Base-by-base conservation (phyloP, 2,113 vertebrate genomes). In the Thamnaconus septentrionalis region DNA sequence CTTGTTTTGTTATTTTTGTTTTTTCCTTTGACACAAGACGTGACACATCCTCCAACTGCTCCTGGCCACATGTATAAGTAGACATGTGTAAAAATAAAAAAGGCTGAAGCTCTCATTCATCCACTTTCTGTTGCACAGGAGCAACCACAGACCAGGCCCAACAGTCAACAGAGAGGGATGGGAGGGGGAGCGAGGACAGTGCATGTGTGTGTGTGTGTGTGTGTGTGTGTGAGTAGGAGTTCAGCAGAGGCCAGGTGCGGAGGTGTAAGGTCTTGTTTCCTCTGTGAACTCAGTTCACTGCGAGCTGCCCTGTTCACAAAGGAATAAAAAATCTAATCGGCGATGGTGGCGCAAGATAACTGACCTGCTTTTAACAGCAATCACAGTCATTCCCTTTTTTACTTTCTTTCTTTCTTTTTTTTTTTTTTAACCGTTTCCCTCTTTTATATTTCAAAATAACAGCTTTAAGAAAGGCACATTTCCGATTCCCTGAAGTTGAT, bases 91-190 rank as follows among this genome's bases (percentile, higher is more conserved):
- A 78, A 77, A 73, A 80, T 69, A 77, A 76, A 76, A 48, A 74
- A 51, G 55, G 48, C 59, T 76, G 57, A 76, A 46, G 67, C 63
- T 75, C 65, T 76, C 74, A 77, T 80, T 85, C 81, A 86, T 81
- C 71, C 76, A 77, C 61, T 81, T 71, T 83, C 82, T 85, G 82
- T 81, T 85, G 74, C 73, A 61, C 56, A 59, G 68, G 59, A 73
- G 59, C 52, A 47, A 85, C 87, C 79, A 68, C 87, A 89, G 82
- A 81, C 83, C 59, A 79, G 74, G 78, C 66, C 47, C 61, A 76
- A 82, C 81, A 84, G 75, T 76, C 71, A 83, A 80, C 66, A 81
- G 83, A 65, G 18, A 81, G 67, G 83, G 68, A 83, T 82, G 54
- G 59, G 52, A 78, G 58, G 67, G 64, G 84, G 82, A 84, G 73